Evolutionary conservation across 2,113 vertebrate genomes (phyloP).

Genomic region (Channa maculata): DNA sequence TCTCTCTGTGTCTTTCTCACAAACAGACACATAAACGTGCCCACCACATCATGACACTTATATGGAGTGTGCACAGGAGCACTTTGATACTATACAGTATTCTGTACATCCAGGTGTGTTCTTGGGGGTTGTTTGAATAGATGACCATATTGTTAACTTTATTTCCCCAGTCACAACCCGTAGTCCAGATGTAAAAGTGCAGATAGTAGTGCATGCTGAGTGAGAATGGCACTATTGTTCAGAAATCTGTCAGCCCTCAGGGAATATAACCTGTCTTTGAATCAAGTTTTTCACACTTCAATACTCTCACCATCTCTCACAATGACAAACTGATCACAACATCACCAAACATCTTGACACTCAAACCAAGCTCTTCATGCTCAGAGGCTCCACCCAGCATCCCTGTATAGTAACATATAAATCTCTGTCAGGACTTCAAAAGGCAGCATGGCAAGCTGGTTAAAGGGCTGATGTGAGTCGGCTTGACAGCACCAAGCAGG

Average conservation of each 20-base stretch:
- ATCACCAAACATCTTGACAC: slow-evolving; percentile 38
- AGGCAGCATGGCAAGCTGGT: slow-evolving; percentile 62
- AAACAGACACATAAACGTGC: slow-evolving; percentile 39
- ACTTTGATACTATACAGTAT: slow-evolving; percentile 3
- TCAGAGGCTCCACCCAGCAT: slow-evolving; percentile 40
- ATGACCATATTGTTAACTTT: slow-evolving; percentile 1
- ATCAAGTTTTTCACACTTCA: slow-evolving; percentile 25
- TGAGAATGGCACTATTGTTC: slow-evolving; percentile 5
- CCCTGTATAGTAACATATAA: slow-evolving; percentile 45
- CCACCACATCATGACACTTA: slow-evolving; percentile 15
- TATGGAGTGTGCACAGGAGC: slow-evolving; percentile 1
- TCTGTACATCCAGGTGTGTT: slow-evolving; percentile 23
- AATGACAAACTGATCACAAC: slow-evolving; percentile 43
- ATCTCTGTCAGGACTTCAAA: slow-evolving; percentile 65
- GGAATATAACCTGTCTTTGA: slow-evolving; percentile 31
- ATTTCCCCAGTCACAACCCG: neutral
- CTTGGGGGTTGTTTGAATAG: neutral
- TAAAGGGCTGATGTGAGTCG: slow-evolving; percentile 73
- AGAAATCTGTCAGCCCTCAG: slow-evolving; percentile 9
- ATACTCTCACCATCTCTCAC: slow-evolving; percentile 8
- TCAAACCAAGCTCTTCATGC: slow-evolving; percentile 26
- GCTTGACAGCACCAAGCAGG: slow-evolving; percentile 80
- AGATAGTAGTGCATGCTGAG: slow-evolving; percentile 15
- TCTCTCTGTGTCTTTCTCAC: slow-evolving; percentile 36
- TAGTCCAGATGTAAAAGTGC: slow-evolving; percentile 9